Base-by-base conservation (phyloP, 1,140 invertebrate genomes). In the Teleopsis dalmanni region DNA sequence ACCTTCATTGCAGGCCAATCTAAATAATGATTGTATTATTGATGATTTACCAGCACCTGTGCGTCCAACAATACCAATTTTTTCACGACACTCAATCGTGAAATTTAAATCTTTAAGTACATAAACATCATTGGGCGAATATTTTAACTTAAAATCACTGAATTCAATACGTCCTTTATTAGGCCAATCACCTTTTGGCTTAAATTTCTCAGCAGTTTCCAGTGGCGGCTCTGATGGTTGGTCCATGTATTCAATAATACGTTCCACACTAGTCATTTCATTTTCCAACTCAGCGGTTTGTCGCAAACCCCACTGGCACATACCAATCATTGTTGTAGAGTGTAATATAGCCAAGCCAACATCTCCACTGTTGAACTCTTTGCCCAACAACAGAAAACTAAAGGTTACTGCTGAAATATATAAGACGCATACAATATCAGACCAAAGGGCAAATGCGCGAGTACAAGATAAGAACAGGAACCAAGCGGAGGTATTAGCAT, bases 21-120 rank as follows among this genome's bases (percentile, higher is more conserved):
- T 76, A 59, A 95, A 94, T 1, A 95, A 64, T 1, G 88, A 84
- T 22, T 83, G 74, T 45, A 93, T 88, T 4, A 95, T 72, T 0
- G 91, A 94, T 0, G 88, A 91, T 69, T 96, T 96, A 13, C 93
- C 93, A 29, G 92, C 91, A 1, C 93, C 93, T 9, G 88, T 91
- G 60, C 87, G 75, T 4, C 91, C 91, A 14, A 91, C 88, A 48
- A 93, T 85, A 3, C 88, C 85, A 45, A 91, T 10, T 85, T 86
- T 92, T 69, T 92, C 88, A 34, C 72, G 74, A 0, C 85, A 74
- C 33, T 81, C 53, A 19, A 92, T 80, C 1, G 64, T 61, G 38
- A 88, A 81, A 22, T 74, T 78, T 0, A 89, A 71, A 52, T 82
- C 76, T 45, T 79, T 81, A 4, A 89, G 64, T 2, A 88, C 81